Evolutionary conservation across 2,888 invertebrate genomes (phyloP).

Genomic region (Pachymerium ferrugineum): DNA sequence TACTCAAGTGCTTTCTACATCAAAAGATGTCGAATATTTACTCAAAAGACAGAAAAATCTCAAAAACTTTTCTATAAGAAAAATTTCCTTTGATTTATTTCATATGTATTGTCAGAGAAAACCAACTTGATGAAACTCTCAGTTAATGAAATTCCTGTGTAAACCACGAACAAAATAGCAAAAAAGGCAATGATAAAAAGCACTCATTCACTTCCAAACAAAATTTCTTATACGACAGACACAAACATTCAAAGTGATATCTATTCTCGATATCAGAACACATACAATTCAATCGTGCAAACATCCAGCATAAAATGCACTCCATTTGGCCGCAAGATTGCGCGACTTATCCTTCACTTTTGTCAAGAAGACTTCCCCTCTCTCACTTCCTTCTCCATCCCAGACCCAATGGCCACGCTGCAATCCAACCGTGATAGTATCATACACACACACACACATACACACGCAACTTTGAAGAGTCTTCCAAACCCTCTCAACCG

Average conservation of each 20-base stretch:
- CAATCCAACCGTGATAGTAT: constrained; percentile 2
- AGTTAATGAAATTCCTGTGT: too few species aligned
- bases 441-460: background rate
- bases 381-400: background rate
- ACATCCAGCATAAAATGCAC: constrained; percentile 19
- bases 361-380: background rate
- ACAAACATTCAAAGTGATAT: constrained; percentile 5
- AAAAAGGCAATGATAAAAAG: too few species aligned
- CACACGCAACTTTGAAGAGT: too few species aligned
- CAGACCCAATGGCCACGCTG: background rate
- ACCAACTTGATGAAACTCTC: too few species aligned
- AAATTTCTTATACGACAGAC: background rate
- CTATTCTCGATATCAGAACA: constrained; percentile 4
- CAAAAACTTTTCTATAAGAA: too few species aligned
- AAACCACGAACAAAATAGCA: too few species aligned
- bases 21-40: background rate
- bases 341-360: constrained; percentile 19
- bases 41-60: too few species aligned
- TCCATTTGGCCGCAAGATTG: constrained; percentile 25
- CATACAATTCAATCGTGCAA: constrained; percentile 20
- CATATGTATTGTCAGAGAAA: too few species aligned
- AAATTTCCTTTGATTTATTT: too few species aligned
- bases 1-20: background rate
- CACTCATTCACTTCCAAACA: background rate
- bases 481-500: too few species aligned